Conservation (phyloP, 2,797 vertebrate genomes). For the Leuciscus waleckii region DNA sequence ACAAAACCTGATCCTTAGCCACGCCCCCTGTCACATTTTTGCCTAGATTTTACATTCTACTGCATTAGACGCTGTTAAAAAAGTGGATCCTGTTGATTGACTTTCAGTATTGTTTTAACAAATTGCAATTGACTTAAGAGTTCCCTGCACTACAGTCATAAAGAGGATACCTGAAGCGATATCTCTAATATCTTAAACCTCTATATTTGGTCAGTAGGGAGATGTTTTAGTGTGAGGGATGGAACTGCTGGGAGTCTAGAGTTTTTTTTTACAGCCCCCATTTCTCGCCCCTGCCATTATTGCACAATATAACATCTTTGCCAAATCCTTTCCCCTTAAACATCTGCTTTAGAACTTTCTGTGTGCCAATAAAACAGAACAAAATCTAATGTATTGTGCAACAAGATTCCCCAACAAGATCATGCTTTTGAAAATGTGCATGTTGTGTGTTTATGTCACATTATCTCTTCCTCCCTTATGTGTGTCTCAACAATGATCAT, state of each 20-base stretch:
- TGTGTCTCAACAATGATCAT: background rate
- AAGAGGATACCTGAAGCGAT: background rate
- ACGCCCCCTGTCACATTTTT: conserved; percentile 21
- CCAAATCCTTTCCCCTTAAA: background rate
- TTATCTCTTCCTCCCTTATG: background rate
- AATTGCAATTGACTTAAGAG: background rate
- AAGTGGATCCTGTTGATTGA: background rate
- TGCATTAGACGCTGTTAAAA: background rate
- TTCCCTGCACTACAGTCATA: background rate
- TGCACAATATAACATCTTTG: conserved; percentile 33
- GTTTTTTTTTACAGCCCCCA: background rate
- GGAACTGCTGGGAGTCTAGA: background rate
- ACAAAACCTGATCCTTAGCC: conserved; percentile 17
- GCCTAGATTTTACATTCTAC: background rate
- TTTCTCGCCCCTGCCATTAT: background rate
- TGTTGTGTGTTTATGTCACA: background rate
- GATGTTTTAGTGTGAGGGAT: background rate
- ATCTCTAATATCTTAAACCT: conserved; percentile 9
- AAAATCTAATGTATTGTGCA: conserved; percentile 46
- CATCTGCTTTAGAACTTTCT: conserved; percentile 21
- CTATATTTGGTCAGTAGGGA: conserved; percentile 25
- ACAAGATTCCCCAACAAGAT: background rate
- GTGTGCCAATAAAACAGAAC: conserved; percentile 4
- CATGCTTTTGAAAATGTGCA: background rate
- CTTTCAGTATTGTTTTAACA: background rate